These are phyloP conservation scores for Leptinotarsa defecta DNA, from an alignment of 1,140 invertebrate genomes.

Conservation along the genomic window DNA sequence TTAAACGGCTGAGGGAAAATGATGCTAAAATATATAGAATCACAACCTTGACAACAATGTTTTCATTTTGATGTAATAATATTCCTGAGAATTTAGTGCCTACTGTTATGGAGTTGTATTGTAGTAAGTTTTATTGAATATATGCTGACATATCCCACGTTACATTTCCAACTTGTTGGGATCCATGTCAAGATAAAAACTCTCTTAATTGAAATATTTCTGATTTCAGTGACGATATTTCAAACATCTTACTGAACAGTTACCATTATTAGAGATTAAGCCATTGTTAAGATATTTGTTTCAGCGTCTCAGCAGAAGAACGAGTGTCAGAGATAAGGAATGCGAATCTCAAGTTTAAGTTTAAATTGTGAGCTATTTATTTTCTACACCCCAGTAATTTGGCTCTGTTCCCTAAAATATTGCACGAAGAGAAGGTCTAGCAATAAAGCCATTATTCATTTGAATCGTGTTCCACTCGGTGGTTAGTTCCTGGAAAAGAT, in stretches of 20 bases:
- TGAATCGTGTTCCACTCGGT: constrained; percentile 13
- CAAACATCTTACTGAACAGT: neutral
- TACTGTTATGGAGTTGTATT: too few species aligned
- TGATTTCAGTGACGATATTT: too few species aligned
- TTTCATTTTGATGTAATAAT: too few species aligned
- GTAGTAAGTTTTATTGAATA: too few species aligned
- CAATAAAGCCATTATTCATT: constrained; percentile 17
- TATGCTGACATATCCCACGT: too few species aligned
- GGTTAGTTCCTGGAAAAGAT: constrained; percentile 1
- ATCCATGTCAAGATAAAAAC: too few species aligned
- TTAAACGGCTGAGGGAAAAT: too few species aligned
- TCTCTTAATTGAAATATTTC: too few species aligned
- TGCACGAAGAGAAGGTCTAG: constrained; percentile 6
- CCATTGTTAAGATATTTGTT: neutral
- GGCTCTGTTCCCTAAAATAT: constrained; percentile 7
- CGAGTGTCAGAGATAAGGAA: neutral
- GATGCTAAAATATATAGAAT: too few species aligned
- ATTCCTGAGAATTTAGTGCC: too few species aligned
- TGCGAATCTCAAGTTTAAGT: constrained; percentile 1
- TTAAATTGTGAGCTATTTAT: constrained; percentile 17
- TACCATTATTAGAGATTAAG: constrained; percentile 2
- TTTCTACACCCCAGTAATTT: constrained; percentile 17
- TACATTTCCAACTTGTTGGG: too few species aligned
- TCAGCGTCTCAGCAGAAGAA: constrained; percentile 1
- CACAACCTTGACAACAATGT: too few species aligned